phyloP scores from a whole-genome alignment of 2,888 invertebrate genomes.

The Napeogenes sylphis region DNA sequence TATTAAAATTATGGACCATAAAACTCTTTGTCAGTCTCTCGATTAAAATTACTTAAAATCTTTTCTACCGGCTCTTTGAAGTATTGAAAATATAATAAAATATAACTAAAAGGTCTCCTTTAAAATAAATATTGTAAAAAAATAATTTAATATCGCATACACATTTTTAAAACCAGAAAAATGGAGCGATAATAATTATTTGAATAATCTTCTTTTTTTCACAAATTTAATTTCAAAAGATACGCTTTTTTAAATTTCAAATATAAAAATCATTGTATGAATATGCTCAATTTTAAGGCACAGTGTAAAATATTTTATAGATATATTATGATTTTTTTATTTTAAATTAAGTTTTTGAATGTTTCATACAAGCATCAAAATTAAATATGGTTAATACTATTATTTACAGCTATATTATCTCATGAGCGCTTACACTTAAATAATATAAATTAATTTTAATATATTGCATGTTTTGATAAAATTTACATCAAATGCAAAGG shows the following conservation, averaged over 20 bases:
- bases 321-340: too few species aligned
- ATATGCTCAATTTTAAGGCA: neutral
- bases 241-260: neutral
- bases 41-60: constrained; percentile 1
- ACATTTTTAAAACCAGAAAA: constrained; percentile 14
- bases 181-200: constrained; percentile 12
- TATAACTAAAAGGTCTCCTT: too few species aligned
- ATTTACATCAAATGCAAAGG: neutral
- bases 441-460: neutral
- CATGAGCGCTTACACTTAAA: neutral
- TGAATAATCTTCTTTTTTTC: neutral
- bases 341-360: too few species aligned
- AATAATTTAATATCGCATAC: constrained; percentile 10
- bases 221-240: neutral
- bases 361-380: too few species aligned
- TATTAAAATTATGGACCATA: constrained; percentile 2
- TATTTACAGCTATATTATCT: neutral
- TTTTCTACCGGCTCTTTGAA: neutral
- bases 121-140: neutral
- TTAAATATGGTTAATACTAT: too few species aligned
- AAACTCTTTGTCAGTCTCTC: constrained; percentile 2
- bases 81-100: neutral
- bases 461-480: neutral
- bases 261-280: neutral
- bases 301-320: too few species aligned